A percentile compares a stretch with the other conserved stretches of the same genome.
phyloP scores from a whole-genome alignment of 2,113 vertebrate species.

The Laterallus jamaicensis region DNA sequence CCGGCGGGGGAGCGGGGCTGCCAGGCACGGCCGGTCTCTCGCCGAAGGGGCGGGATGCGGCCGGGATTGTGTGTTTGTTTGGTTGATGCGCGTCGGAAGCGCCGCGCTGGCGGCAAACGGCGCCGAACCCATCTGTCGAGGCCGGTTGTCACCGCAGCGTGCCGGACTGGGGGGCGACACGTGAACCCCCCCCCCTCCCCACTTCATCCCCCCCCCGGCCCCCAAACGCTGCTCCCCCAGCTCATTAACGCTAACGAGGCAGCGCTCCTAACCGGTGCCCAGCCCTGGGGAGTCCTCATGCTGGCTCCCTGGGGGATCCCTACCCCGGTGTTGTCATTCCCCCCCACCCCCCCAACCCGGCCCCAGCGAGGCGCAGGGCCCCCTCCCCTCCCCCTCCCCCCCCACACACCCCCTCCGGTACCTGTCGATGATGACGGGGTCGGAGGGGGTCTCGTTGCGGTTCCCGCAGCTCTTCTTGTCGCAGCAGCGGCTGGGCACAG shows the following conservation, averaged over 20 bases:
- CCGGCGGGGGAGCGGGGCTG: no score
- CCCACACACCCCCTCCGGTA: not conserved
- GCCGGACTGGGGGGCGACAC: not conserved
- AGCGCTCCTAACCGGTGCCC: no score
- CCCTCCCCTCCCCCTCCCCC: not conserved
- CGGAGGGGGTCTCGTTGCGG: conserved; percentile 95
- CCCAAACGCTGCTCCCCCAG: no score
- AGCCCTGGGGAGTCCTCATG: no score
- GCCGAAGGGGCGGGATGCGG: not conserved
- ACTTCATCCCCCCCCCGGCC: no score
- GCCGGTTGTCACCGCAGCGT: not conserved
- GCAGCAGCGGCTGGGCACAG: conserved; percentile 85
- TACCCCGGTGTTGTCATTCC: no score
- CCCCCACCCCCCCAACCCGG: no score
- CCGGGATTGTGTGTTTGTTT: not conserved
- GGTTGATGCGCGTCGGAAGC: not conserved
- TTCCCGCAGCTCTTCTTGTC: conserved; percentile 99
- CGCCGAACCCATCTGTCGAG: not conserved
- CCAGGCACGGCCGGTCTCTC: no score
- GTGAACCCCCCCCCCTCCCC: no score
- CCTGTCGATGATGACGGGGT: conserved; percentile 98
- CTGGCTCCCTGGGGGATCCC: no score
- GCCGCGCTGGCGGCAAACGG: not conserved
- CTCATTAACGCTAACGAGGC: no score
- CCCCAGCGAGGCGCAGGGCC: no score